Evolutionary conservation across 2,113 vertebrate genomes (phyloP).

Genomic region (Gnathonemus longibarbis): DNA sequence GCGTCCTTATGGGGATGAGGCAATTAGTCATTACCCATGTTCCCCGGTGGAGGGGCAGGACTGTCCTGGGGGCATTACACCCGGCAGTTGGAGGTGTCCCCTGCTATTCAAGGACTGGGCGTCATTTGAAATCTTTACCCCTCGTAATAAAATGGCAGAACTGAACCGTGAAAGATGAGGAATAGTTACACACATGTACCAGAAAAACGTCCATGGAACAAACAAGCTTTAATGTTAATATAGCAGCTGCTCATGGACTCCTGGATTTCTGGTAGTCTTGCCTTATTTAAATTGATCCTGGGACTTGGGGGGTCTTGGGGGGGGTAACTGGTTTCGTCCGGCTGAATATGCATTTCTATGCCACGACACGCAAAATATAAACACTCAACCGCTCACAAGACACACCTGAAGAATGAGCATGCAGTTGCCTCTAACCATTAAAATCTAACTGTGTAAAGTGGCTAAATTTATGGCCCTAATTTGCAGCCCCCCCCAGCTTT

Average conservation of each 20-base stretch:
- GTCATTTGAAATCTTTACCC: slow-evolving; percentile 61
- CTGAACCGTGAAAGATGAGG: slow-evolving; percentile 40
- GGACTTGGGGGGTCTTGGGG: neutral
- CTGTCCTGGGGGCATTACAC: slow-evolving; percentile 19
- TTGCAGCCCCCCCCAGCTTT: neutral
- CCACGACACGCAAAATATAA: neutral
- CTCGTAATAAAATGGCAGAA: slow-evolving; percentile 55
- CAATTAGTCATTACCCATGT: slow-evolving; percentile 80
- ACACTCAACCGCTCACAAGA: neutral
- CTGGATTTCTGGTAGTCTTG: too few species aligned
- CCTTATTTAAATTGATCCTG: neutral
- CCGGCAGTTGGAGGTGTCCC: neutral
- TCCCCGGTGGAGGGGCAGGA: slow-evolving; percentile 65
- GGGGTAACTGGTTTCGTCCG: neutral
- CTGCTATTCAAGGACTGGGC: slow-evolving; percentile 33
- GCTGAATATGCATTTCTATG: neutral
- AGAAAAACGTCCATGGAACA: slow-evolving; percentile 56
- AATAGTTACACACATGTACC: slow-evolving; percentile 31
- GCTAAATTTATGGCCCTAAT: neutral
- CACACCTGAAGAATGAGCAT: neutral
- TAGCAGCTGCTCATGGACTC: slow-evolving; percentile 51
- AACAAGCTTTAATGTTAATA: slow-evolving; percentile 65
- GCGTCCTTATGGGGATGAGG: slow-evolving; percentile 82
- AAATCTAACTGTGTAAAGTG: neutral
- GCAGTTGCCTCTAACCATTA: neutral